phyloP scores from a whole-genome alignment of 1,140 invertebrate species.

The Cydia strobilella region DNA sequence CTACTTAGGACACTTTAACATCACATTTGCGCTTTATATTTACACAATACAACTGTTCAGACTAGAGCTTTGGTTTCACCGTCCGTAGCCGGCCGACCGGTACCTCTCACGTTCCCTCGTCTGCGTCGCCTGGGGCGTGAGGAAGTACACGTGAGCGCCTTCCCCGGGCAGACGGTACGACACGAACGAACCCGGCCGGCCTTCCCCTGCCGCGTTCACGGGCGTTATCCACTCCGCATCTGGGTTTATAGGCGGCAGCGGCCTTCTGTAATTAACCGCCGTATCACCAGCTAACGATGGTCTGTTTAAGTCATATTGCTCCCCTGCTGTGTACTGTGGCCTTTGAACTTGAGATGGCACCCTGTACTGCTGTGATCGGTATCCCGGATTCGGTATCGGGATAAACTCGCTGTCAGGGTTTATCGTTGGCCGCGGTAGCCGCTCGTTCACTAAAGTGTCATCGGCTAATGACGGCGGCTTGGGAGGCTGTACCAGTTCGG shows the following conservation, averaged over 20 bases:
- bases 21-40: constrained; percentile 80
- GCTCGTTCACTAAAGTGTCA: constrained; percentile 84
- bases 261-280: constrained; percentile 82
- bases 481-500: constrained; percentile 49
- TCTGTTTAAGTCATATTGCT: constrained; percentile 68
- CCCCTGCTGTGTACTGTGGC: constrained; percentile 62
- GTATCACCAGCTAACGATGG: constrained; percentile 82
- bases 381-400: constrained; percentile 73
- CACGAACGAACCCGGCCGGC: constrained; percentile 81
- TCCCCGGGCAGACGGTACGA: constrained; percentile 85
- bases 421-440: constrained; percentile 81
- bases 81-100: constrained; percentile 74
- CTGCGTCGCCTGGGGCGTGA: constrained; percentile 86
- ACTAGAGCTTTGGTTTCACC: constrained; percentile 78
- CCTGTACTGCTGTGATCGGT: constrained; percentile 71
- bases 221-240: constrained; percentile 84
- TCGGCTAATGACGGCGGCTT: constrained; percentile 79
- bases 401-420: constrained; percentile 85
- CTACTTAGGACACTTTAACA: constrained; percentile 79
- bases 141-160: constrained; percentile 87
- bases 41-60: constrained; percentile 65
- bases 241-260: constrained; percentile 83
- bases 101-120: constrained; percentile 71
- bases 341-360: constrained; percentile 54
- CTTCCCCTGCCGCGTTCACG: constrained; percentile 72